phyloP scores from a whole-genome alignment of 2,113 vertebrate genomes.

The Dendrocopos noguchii region DNA sequence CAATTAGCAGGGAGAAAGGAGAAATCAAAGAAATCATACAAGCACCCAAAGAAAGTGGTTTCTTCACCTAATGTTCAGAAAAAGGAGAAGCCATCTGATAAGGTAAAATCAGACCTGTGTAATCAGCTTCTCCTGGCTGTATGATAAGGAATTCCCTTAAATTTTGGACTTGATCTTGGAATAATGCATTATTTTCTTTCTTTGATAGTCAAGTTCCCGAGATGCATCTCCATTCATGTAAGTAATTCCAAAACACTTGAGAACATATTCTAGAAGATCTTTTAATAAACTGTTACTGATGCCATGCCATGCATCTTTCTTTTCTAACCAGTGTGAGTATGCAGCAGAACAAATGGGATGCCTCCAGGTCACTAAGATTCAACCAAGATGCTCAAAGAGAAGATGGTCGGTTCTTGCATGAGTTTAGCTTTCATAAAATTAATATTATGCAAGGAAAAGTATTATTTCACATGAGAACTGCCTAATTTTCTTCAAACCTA shows the following conservation, averaged over 20 bases:
- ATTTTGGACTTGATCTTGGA: not conserved
- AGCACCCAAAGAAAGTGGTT: constrained; percentile 87
- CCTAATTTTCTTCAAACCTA: not conserved
- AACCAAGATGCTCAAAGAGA: constrained; percentile 98
- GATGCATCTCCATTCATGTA: constrained; percentile 92
- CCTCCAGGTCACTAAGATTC: constrained; percentile 89
- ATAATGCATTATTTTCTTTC: not conserved
- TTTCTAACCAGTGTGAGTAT: constrained; percentile 84
- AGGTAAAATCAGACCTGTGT: constrained; percentile 75
- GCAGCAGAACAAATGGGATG: constrained; percentile 97
- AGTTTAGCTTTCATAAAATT: not conserved
- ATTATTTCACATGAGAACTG: not conserved
- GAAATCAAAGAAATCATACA: constrained; percentile 85
- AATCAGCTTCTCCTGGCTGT: not conserved
- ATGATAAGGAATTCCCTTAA: not conserved
- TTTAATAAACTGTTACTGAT: not conserved
- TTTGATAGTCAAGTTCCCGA: constrained; percentile 78
- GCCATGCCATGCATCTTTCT: not conserved
- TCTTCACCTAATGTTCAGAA: constrained; percentile 90
- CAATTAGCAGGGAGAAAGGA: constrained; percentile 78
- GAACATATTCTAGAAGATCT: not conserved
- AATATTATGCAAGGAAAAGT: not conserved
- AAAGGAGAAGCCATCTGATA: constrained; percentile 87
- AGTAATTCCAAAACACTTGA: constrained; percentile 68
- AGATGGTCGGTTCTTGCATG: constrained; percentile 82